These are phyloP conservation scores for Lasioglossum malachurum DNA, from an alignment of 2,888 invertebrate species.

Conservation along the genomic window DNA sequence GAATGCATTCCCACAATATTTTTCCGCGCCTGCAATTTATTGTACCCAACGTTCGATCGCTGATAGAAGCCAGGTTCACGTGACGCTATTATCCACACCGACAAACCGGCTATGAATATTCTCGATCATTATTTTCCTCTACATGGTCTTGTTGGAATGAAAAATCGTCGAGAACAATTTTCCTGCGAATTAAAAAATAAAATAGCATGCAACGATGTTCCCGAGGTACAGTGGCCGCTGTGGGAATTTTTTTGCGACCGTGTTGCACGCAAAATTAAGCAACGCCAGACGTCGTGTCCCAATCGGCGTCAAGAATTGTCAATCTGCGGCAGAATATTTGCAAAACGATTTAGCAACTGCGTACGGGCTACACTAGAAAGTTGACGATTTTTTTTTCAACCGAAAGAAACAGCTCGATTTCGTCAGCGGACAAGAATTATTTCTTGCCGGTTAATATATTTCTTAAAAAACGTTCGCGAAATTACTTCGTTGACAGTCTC, in stretches of 20 bases:
- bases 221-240: neutral
- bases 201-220: neutral
- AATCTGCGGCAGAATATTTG: slow-evolving; percentile 47
- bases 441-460: neutral
- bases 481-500: neutral
- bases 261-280: slow-evolving; percentile 34
- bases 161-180: neutral
- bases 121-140: neutral
- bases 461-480: neutral
- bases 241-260: slow-evolving; percentile 23
- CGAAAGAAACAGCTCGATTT: slow-evolving; percentile 51
- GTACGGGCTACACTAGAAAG: slow-evolving; percentile 74
- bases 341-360: slow-evolving; percentile 61
- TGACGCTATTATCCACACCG: neutral
- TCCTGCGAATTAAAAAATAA: neutral
- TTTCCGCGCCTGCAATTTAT: slow-evolving; percentile 32
- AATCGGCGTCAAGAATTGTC: slow-evolving; percentile 47
- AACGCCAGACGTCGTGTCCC: slow-evolving; percentile 28
- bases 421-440: neutral
- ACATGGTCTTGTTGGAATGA: neutral
- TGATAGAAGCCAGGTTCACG: slow-evolving; percentile 16
- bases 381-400: slow-evolving; percentile 38
- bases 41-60: slow-evolving; percentile 18
- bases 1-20: slow-evolving; percentile 73
- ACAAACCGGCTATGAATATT: neutral